Conservation (phyloP, 2,113 vertebrate species). For the Melanerpes formicivorus region DNA sequence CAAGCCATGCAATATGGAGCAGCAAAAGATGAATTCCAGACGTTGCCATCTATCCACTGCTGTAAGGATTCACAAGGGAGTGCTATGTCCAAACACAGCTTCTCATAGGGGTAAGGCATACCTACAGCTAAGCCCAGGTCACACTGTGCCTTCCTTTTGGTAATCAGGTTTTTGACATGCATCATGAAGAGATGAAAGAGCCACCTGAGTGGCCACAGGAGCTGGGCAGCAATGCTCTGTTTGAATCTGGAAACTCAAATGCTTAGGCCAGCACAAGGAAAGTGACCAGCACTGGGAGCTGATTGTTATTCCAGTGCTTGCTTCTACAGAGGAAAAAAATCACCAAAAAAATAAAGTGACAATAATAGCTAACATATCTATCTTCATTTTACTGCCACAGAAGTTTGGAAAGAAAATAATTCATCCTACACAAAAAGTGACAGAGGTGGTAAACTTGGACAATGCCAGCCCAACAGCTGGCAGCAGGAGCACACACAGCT, state of each 20-base stretch:
- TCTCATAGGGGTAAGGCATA: accelerated
- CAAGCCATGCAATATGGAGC: accelerated
- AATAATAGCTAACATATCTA: accelerated
- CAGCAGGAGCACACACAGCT: neutral
- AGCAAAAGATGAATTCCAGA: neutral
- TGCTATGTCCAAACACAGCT: neutral
- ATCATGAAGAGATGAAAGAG: neutral
- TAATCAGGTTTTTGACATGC: accelerated
- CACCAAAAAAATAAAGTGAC: neutral
- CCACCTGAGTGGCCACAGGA: neutral
- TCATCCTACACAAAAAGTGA: neutral
- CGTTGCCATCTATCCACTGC: neutral
- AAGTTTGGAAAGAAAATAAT: neutral
- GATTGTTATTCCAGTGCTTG: neutral
- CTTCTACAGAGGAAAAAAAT: neutral
- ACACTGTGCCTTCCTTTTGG: neutral
- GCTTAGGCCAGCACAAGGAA: neutral
- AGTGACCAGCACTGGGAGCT: neutral
- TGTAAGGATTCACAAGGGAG: accelerated
- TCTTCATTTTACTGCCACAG: neutral
- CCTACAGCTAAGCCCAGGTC: accelerated
- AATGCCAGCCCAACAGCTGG: accelerated
- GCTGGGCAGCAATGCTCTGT: neutral
- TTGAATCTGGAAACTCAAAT: neutral
- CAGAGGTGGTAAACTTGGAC: neutral